These are phyloP conservation scores for Ciconia nigra DNA, from an alignment of 2,797 vertebrate genomes.

Conservation along the genomic window DNA sequence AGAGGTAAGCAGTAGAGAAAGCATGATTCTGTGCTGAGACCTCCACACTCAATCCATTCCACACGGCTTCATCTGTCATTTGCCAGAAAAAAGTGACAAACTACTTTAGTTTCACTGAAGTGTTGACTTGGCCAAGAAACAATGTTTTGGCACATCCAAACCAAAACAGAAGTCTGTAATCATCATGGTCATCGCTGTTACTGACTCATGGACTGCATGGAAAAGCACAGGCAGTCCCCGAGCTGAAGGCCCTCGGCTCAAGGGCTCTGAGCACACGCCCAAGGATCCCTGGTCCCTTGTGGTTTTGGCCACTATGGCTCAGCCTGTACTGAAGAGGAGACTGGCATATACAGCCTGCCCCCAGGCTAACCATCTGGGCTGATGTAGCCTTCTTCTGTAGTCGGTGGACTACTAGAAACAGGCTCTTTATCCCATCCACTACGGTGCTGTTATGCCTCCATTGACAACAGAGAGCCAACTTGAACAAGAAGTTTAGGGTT, in stretches of 20 bases:
- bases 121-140: not conserved
- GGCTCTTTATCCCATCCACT: not conserved
- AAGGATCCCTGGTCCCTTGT: not conserved
- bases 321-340: not conserved
- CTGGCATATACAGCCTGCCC: not conserved
- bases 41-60: not conserved
- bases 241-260: not conserved
- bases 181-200: not conserved
- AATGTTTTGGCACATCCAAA: not conserved
- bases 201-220: not conserved
- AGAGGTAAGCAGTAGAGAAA: not conserved
- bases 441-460: rapidly evolving
- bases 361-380: not conserved
- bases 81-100: not conserved
- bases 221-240: not conserved
- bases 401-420: not conserved
- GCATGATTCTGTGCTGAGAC: not conserved
- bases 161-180: not conserved
- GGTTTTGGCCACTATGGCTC: not conserved
- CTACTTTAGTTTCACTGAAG: not conserved
- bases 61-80: not conserved
- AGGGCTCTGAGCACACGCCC: not conserved
- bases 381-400: not conserved
- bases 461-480: not conserved
- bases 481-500: not conserved